Base-by-base conservation (phyloP, 1,140 invertebrate species). In the Coptotermes formosanus region DNA sequence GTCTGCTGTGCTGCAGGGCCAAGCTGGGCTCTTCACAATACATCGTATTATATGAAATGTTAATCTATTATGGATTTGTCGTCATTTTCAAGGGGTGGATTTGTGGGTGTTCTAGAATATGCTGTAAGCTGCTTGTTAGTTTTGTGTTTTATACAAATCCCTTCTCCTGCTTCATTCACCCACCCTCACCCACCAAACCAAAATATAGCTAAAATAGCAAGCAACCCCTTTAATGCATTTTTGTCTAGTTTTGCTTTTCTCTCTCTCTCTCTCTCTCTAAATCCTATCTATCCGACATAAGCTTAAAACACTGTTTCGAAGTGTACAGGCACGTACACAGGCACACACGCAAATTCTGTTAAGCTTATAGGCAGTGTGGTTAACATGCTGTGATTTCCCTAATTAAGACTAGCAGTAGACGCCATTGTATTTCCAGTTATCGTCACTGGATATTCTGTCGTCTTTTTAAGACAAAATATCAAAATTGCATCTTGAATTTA, bases 61-160 rank as follows among this genome's bases (percentile, higher is more conserved):
- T 75, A 75, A 75, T 75, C 64, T 30, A 75, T 75, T 75, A 11
- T 12, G 64, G 25, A 75, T 75, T 75, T 30, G 64, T 75, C 64
- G 3, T 75, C 1, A 75, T 75, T 75, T 75, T 75, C 25, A 75
- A 25, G 64, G 45, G 64, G 64, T 16, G 64, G n/a, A n/a, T 30
- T 25, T 75, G 64, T 16, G 64, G n/a, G 64, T 75, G 64, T 75
- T 12, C 64, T 75, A 75, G 25, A 75, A 75, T 75, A 75, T 75
- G 64, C 64, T 75, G 64, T 75, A 75, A 75, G 64, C 64, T 75
- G 64, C n/a, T 75, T 75, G 64, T 75, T 75, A 75, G 30, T 75
- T 75, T 30, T 75, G 64, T 75, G 64, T 75, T 75, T 75, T 75
- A 75, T 75, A 75, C 64, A 75, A 75, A 75, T 75, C 64, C 64